Conservation (phyloP, 2,797 vertebrate species). For the Sarcophilus harrisii region DNA sequence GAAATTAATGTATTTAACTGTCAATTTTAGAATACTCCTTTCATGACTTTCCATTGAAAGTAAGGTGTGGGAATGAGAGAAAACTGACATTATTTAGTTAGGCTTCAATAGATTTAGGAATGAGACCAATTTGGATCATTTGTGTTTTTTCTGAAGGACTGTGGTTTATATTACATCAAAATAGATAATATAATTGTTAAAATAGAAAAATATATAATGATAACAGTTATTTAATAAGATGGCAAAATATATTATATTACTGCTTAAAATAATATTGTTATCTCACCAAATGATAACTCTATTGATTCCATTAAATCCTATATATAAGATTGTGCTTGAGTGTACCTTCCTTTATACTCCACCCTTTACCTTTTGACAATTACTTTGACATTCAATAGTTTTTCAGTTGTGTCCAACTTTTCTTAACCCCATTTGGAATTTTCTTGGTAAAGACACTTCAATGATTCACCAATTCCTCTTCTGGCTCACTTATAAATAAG, state of each 20-base stretch:
- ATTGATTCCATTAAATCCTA: not conserved
- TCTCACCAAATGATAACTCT: conserved; percentile 18
- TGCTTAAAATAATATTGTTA: conserved; percentile 17
- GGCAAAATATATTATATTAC: not conserved
- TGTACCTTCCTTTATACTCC: not conserved
- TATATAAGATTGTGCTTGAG: not conserved
- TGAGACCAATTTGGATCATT: not conserved
- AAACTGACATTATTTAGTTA: not conserved
- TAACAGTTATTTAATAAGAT: conserved; percentile 25
- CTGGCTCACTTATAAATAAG: too few species aligned
- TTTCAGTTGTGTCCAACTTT: not conserved
- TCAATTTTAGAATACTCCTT: not conserved
- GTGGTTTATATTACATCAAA: not conserved
- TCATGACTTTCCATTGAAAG: not conserved
- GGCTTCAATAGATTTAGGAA: not conserved
- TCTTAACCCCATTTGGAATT: not conserved
- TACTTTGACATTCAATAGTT: not conserved
- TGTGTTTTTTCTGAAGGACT: not conserved
- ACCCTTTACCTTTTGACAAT: conserved; percentile 22
- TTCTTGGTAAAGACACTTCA: not conserved
- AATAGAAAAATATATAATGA: not conserved
- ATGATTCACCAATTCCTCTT: too few species aligned
- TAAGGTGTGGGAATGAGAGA: not conserved
- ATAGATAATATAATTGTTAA: conserved; percentile 5
- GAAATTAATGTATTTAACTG: not conserved